Evolutionary conservation across 2,113 vertebrate species (phyloP).

Genomic region (Tinamus guttatus): DNA sequence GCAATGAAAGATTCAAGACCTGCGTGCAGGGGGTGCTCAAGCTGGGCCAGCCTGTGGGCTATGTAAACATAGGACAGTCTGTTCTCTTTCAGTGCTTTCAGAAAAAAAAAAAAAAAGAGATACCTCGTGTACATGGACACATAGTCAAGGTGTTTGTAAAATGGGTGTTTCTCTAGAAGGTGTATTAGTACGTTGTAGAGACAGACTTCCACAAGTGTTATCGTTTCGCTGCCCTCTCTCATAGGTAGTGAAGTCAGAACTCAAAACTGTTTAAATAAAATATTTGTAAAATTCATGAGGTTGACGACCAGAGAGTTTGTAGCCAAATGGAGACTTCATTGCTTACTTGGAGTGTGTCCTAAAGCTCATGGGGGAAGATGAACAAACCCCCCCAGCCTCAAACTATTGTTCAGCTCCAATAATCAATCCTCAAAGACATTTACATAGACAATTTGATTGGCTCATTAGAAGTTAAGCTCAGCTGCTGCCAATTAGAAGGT

Average conservation of each 20-base stretch:
- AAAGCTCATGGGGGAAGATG: neutral
- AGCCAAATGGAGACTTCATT: neutral
- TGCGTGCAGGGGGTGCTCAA: neutral
- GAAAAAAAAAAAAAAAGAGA: neutral
- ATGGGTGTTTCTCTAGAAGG: neutral
- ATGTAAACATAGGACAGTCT: neutral
- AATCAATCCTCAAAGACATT: neutral
- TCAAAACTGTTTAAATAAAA: neutral
- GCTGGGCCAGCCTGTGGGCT: neutral
- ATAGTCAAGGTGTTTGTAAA: neutral
- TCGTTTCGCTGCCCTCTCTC: neutral
- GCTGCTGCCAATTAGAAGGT: neutral
- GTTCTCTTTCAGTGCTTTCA: neutral
- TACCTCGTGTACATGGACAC: neutral
- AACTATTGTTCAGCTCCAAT: neutral
- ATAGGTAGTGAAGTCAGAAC: neutral
- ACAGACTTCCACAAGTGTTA: neutral
- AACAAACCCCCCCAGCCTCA: neutral
- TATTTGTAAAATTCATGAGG: neutral
- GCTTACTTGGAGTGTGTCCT: neutral
- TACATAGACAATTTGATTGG: neutral
- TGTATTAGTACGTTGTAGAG: neutral
- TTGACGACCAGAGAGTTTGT: neutral
- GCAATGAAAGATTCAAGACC: neutral
- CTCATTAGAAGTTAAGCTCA: conserved; percentile 17